Evolutionary conservation across 2,888 invertebrate genomes (phyloP).

Genomic region (Cephus rjabovi): DNA sequence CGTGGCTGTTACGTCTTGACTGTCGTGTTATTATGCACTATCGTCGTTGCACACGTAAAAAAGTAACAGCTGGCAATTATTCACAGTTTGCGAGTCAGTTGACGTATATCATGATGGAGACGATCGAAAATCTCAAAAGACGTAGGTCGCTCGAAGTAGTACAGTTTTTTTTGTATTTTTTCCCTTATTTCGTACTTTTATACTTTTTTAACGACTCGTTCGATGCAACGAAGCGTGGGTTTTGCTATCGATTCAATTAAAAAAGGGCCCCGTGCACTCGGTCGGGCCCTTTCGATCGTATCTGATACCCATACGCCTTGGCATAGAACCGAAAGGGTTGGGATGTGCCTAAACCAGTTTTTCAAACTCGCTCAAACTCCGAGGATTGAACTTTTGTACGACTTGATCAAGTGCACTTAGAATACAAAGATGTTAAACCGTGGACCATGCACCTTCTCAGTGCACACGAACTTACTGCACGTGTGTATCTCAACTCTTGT

Average conservation of each 20-base stretch:
- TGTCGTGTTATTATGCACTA: neutral
- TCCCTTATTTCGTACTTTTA: neutral
- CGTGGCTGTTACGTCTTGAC: neutral
- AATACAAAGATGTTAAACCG: neutral
- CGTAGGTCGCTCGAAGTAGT: neutral
- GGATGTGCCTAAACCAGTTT: neutral
- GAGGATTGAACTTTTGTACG: neutral
- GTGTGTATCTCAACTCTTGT: neutral
- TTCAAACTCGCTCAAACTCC: neutral
- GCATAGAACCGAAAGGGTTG: neutral
- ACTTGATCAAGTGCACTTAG: neutral
- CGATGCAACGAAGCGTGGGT: neutral
- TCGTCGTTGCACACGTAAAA: neutral
- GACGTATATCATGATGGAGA: neutral
- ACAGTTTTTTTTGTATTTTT: neutral
- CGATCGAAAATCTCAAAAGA: neutral
- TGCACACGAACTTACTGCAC: neutral
- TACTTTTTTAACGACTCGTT: neutral
- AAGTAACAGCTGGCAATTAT: neutral
- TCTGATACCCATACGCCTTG: neutral
- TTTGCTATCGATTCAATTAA: neutral
- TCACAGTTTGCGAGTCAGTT: neutral
- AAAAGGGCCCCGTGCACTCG: neutral
- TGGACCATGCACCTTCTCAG: neutral
- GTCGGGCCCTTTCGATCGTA: neutral